Conservation (phyloP, 2,888 invertebrate genomes). For the Axea sp. region DNA sequence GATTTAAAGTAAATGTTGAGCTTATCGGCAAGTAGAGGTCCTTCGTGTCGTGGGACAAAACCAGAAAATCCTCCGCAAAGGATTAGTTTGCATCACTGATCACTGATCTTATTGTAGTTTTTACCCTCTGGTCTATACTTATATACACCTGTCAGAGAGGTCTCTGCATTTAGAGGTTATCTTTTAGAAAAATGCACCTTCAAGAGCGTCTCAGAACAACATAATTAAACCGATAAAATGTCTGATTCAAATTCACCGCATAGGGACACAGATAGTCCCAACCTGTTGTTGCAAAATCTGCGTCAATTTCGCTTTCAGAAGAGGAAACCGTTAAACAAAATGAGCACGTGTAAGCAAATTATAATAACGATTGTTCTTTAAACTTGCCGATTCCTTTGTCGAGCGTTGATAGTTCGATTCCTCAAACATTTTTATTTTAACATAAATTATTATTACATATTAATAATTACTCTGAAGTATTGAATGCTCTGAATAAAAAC, state of each 20-base stretch:
- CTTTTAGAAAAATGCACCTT: constrained; percentile 47
- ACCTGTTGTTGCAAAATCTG: constrained; percentile 82
- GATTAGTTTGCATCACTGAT: no score
- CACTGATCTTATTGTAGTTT: no score
- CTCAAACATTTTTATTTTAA: no score
- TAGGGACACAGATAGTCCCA: constrained; percentile 80
- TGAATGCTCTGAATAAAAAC: no score
- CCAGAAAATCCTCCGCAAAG: no score
- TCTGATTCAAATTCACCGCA: constrained; percentile 74
- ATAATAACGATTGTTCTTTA: constrained; percentile 3
- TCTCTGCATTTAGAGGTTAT: constrained; percentile 51
- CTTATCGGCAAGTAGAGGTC: no score
- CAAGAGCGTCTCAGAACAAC: constrained; percentile 51
- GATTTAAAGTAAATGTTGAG: no score
- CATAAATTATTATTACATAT: no score
- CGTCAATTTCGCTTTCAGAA: constrained; percentile 86
- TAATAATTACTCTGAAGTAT: no score
- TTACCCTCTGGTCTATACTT: constrained; percentile 18
- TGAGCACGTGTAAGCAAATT: constrained; percentile 63
- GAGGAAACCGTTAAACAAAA: constrained; percentile 80
- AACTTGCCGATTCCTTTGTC: no score
- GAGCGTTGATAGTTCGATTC: no score
- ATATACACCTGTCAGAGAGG: constrained; percentile 50
- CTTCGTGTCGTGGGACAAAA: no score
- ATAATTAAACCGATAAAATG: constrained; percentile 68